These are phyloP conservation scores for Platycercus adscitus DNA, from an alignment of 2,113 vertebrate species.

Conservation along the genomic window DNA sequence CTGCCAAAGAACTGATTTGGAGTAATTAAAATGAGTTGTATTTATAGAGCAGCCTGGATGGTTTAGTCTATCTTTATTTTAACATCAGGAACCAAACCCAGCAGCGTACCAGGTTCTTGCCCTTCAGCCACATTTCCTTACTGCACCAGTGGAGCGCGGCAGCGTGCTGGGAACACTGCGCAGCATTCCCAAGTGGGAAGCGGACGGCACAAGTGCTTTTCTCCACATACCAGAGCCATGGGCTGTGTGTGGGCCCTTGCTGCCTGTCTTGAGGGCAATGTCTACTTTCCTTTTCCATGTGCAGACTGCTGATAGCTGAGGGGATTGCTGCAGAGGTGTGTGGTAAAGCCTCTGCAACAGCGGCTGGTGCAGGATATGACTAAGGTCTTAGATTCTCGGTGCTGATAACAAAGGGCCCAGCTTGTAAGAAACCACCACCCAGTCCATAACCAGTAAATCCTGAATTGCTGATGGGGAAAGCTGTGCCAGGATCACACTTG, in stretches of 20 bases:
- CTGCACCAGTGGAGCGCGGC: background rate
- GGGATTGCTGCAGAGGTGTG: background rate
- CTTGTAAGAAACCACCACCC: background rate
- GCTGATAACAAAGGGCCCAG: background rate
- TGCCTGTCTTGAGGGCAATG: background rate
- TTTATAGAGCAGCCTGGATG: conserved; percentile 41
- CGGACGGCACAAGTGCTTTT: background rate
- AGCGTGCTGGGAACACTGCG: background rate
- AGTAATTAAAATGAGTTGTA: conserved; percentile 57
- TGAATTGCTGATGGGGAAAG: background rate
- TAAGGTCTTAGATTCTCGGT: background rate
- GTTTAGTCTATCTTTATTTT: background rate
- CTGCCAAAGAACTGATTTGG: background rate
- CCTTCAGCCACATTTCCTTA: accelerated
- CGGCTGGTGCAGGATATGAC: background rate
- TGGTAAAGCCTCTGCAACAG: background rate
- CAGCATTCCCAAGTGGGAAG: background rate
- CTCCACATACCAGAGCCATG: background rate
- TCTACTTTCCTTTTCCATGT: background rate
- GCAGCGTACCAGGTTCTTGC: background rate
- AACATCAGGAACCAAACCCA: background rate
- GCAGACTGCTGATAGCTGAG: background rate
- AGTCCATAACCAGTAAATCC: background rate
- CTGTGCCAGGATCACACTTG: background rate
- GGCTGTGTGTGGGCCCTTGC: background rate